Evolutionary conservation across 2,888 invertebrate species (phyloP), one percentile per base, ranked within the genome.

Genomic region (Lottia scabra): DNA sequence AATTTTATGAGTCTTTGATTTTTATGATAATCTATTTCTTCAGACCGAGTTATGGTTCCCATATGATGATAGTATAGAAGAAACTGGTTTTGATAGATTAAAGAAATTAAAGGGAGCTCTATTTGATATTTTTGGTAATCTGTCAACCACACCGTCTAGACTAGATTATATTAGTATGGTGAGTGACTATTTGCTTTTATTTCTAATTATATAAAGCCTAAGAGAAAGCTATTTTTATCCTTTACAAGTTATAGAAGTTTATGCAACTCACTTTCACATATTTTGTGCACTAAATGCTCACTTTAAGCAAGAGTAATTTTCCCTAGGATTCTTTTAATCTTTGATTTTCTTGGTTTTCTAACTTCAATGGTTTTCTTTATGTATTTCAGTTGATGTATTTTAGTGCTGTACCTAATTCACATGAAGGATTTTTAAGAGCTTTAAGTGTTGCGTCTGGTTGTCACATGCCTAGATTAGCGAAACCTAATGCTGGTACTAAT

Each of bases 361-460:
- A 38, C 3, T 5, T 38, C 1, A 8, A 38, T 65, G 30, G 16
- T 2, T 15, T 43, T 63, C 38, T 19, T 15, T 67, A 71, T 74
- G 30, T 74, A 30, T 79, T 78, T 16, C 80, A 88, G 88, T 70
- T 88, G 77, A 75, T 89, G 83, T 88, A 88, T 81, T 89, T 89
- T 72, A 83, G 86, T 78, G 84, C 85, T 12, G 76, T 84, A 6
- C 74, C 80, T 5, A 82, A 85, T 72, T 77, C 88, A 23, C 84
- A 85, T 69, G 87, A 88, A 68, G 90, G 89, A 5, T 88, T 89
- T 75, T 80, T 88, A 68, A 78, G 89, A 65, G 89, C 89, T 19
- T 77, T 90, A n/a, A 86, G 87, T 80, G 86, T 90, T 6, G 85
- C 87, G 0, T 75, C 85, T 15, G 86, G 84, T 5, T 80, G 77